Base-by-base conservation (phyloP, 2,888 invertebrate genomes). In the Tineola bisselliella region DNA sequence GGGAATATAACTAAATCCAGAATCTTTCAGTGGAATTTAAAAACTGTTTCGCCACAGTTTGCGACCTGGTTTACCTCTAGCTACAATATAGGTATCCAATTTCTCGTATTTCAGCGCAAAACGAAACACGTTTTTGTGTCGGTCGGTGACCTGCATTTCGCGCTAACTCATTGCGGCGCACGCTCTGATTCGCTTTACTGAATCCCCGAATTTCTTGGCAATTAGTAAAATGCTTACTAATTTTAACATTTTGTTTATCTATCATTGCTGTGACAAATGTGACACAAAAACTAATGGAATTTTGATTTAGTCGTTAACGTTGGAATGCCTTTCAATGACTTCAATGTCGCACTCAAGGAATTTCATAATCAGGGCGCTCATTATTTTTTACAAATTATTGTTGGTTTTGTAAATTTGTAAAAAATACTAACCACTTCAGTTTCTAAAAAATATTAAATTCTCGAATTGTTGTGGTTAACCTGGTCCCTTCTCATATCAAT, bases 61-160 rank as follows among this genome's bases (percentile, higher is more conserved):
- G 30, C 58, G 58, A 58, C 58, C 58, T 58, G 30, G 58, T 58
- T 58, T 33, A 33, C 58, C 31, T 58, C 58, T 25, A 19, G 10
- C 30, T 33, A 58, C 31, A 33, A 15, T 33, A 33, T 33, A 19
- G 33, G 33, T 64, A 63, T 64, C 67, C 66, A 69, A 70, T 70
- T 74, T 75, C 72, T 64, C 67, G 66, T 69, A 70, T 70, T 74
- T 75, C 72, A 75, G 72, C 66, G 67, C 70, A 70, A 71, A 70
- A 65, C 65, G 65, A 71, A 69, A 68, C 67, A 66, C 63, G 59
- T 70, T 72, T 73, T 73, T 70, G 66, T 64, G 59, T 43, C 73
- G 77, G 77, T 74, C 77, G 70, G 67, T 73, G 79, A 78, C 79
- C 79, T 70, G 74, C 70, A 76, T 76, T 75, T 75, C 69, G 70